phyloP scores from a whole-genome alignment of 2,797 vertebrate genomes.

The Epinephelus awoara region DNA sequence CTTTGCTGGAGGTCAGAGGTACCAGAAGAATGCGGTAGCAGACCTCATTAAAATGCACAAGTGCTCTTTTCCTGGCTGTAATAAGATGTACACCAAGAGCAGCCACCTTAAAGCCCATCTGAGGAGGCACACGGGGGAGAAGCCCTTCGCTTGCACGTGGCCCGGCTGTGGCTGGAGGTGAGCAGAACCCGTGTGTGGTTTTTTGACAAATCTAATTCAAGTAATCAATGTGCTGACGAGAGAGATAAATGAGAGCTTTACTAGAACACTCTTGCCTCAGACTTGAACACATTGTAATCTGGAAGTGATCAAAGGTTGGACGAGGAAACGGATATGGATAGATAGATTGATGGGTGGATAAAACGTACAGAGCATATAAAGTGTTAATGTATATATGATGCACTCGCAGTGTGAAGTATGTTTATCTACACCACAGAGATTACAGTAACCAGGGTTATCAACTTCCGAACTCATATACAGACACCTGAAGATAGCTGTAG shows the following conservation, averaged over 20 bases:
- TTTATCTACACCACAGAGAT: constrained; percentile 22
- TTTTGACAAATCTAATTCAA: not conserved
- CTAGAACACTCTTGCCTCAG: not conserved
- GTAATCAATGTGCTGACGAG: not conserved
- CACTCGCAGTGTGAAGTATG: not conserved
- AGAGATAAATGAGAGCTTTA: not conserved
- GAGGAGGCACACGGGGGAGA: constrained; percentile 97
- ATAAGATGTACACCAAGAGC: constrained; percentile 99
- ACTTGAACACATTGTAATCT: not conserved
- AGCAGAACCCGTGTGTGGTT: constrained; percentile 68
- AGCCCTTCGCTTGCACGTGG: constrained; percentile 99
- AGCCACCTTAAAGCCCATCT: constrained; percentile 99
- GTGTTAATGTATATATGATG: not conserved
- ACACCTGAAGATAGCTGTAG: constrained; percentile 20
- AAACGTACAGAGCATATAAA: not conserved
- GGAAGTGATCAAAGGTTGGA: not conserved
- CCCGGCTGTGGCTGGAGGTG: constrained; percentile 99
- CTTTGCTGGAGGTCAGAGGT: constrained; percentile 92
- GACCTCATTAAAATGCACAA: constrained; percentile 99
- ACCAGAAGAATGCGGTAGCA: constrained; percentile 94
- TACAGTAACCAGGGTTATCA: constrained; percentile 22
- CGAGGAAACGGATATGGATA: not conserved
- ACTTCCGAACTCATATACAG: constrained; percentile 14
- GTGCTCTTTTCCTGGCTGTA: constrained; percentile 97
- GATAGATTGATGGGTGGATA: not conserved